phyloP scores from a whole-genome alignment of 35 echinoderm and acorn worm species.

The Stichopus chloronotus region DNA sequence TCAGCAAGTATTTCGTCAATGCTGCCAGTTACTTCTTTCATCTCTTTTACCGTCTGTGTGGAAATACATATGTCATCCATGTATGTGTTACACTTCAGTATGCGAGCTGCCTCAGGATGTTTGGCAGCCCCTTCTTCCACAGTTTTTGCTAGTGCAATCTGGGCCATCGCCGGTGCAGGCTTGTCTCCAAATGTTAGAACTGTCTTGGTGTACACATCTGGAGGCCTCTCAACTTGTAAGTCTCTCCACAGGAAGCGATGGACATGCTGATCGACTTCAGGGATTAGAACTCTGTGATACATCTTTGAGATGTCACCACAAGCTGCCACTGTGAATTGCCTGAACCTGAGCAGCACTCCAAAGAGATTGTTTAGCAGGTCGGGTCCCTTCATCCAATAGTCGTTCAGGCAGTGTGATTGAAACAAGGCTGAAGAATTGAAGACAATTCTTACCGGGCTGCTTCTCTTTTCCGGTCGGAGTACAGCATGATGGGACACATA shows the following conservation, averaged over 20 bases:
- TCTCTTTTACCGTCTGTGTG: slow-evolving; percentile 12
- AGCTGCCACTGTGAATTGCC: too few species aligned
- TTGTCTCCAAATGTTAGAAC: slow-evolving; percentile 82
- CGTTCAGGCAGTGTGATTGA: slow-evolving; percentile 73
- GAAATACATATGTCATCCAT: slow-evolving; percentile 91
- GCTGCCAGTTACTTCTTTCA: neutral
- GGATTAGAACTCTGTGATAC: slow-evolving; percentile 72
- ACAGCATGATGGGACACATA: slow-evolving; percentile 77
- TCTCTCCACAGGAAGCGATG: slow-evolving; percentile 81
- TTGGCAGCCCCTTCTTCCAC: slow-evolving; percentile 43
- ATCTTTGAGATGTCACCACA: slow-evolving; percentile 84
- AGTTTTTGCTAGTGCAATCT: slow-evolving; percentile 63
- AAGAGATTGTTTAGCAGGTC: too few species aligned
- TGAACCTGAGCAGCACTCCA: too few species aligned
- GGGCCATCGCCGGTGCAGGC: slow-evolving; percentile 74
- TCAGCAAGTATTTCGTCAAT: slow-evolving; percentile 5
- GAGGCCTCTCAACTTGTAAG: slow-evolving; percentile 40
- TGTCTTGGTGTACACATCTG: slow-evolving; percentile 68
- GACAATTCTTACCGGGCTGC: too few species aligned
- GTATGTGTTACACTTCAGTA: slow-evolving; percentile 63
- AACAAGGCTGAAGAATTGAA: slow-evolving; percentile 55
- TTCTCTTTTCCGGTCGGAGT: slow-evolving; percentile 70
- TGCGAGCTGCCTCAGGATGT: slow-evolving; percentile 47
- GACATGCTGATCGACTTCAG: slow-evolving; percentile 76
- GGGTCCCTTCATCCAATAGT: slow-evolving; percentile 79